These are phyloP conservation scores for Aphrophora alni DNA, from an alignment of 2,888 invertebrate species.

Conservation along the genomic window DNA sequence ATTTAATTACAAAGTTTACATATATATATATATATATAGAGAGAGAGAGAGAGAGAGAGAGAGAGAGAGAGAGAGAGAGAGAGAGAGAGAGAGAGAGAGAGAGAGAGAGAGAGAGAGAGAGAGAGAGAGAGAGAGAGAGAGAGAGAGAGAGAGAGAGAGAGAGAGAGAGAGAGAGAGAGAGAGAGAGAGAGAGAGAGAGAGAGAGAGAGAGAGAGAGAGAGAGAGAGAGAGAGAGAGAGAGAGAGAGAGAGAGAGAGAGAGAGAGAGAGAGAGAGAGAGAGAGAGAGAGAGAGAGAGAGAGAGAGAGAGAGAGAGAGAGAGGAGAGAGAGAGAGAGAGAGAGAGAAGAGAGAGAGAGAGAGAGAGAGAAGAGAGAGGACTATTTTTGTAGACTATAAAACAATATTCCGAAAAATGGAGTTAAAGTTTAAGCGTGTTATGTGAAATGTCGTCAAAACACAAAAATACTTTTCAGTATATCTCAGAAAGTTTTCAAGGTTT, in stretches of 20 bases:
- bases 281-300: conserved; percentile 13
- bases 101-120: conserved; percentile 13
- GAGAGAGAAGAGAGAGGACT: neutral
- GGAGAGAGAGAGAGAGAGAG: neutral
- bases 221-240: conserved; percentile 13
- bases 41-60: conserved; percentile 13
- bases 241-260: conserved; percentile 13
- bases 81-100: conserved; percentile 11
- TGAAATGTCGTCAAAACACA: too few species aligned
- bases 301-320: neutral
- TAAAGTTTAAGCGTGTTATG: too few species aligned
- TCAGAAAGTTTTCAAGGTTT: too few species aligned
- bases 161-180: conserved; percentile 11
- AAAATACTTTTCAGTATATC: too few species aligned
- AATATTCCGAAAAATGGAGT: too few species aligned
- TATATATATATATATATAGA: too few species aligned
- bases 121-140: conserved; percentile 13
- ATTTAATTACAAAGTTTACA: too few species aligned
- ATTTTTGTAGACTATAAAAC: too few species aligned
- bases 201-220: conserved; percentile 13
- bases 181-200: conserved; percentile 10
- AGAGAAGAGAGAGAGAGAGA: neutral
- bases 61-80: conserved; percentile 10
- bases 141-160: conserved; percentile 13
- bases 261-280: conserved; percentile 13